Evolutionary conservation across 92 coral and sea anemone species (phyloP).

Genomic region (Porites cylindrica): DNA sequence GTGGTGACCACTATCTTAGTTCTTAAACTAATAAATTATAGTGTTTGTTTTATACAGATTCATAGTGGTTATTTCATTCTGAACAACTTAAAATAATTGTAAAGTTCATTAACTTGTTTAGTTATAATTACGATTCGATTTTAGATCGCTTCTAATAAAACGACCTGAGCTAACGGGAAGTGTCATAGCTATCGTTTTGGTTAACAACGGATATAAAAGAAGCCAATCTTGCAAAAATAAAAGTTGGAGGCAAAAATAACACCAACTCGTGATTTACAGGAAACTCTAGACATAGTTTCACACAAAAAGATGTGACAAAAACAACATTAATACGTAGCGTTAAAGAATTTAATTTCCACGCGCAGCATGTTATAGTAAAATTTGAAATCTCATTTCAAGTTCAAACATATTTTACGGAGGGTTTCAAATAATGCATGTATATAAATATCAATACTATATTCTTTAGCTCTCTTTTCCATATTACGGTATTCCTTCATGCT

Average conservation of each 20-base stretch:
- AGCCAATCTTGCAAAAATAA: constrained; percentile 39
- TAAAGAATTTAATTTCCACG: constrained; percentile 42
- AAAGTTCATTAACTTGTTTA: background rate
- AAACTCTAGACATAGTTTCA: constrained; percentile 1
- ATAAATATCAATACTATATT: constrained; percentile 58
- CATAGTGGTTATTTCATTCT: background rate
- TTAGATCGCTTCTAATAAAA: background rate
- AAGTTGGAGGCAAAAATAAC: constrained; percentile 53
- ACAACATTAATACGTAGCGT: constrained; percentile 23
- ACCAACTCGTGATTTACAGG: constrained; percentile 17
- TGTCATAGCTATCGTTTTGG: background rate
- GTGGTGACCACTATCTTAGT: constrained; percentile 10
- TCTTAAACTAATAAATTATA: background rate
- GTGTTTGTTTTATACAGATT: constrained; percentile 24
- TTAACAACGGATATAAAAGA: background rate
- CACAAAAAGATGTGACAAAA: constrained; percentile 22
- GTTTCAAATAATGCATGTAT: constrained; percentile 46
- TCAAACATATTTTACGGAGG: constrained; percentile 48
- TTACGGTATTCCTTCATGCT: constrained; percentile 44
- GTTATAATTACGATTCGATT: background rate
- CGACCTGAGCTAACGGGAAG: background rate
- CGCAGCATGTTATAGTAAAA: constrained; percentile 47
- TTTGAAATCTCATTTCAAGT: constrained; percentile 53
- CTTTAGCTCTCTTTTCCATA: constrained; percentile 53
- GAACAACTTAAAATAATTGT: constrained; percentile 4